Evolutionary conservation across 2,888 invertebrate species (phyloP).

Genomic region (Ctena decussata): DNA sequence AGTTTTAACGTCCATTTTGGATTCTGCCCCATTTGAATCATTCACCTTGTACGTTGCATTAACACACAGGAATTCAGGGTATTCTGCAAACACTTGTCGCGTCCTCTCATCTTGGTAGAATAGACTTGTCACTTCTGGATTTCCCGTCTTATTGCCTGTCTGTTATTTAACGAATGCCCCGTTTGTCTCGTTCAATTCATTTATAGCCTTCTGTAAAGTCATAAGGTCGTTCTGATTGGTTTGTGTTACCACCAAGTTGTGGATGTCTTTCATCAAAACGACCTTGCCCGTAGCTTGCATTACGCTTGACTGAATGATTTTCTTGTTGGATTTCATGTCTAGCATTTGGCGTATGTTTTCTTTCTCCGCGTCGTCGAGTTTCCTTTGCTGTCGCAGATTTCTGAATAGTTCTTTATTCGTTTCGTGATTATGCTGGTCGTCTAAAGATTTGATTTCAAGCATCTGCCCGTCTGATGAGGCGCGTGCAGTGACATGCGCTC

Average conservation of each 20-base stretch:
- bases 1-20: not conserved
- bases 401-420: slow-evolving; percentile 5
- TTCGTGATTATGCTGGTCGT: slow-evolving; percentile 26
- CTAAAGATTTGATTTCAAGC: slow-evolving; percentile 11
- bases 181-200: slow-evolving; percentile 15
- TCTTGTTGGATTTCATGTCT: slow-evolving; percentile 25
- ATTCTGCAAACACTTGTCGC: not conserved
- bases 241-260: slow-evolving; percentile 7
- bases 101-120: slow-evolving; percentile 29
- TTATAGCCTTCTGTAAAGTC: slow-evolving; percentile 14
- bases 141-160: not conserved
- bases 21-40: not conserved
- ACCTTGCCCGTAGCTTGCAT: slow-evolving; percentile 21
- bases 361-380: not conserved
- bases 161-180: slow-evolving; percentile 31
- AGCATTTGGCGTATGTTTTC: slow-evolving; percentile 14
- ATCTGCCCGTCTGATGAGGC: slow-evolving; percentile 21
- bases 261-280: slow-evolving; percentile 25
- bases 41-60: slow-evolving; percentile 39
- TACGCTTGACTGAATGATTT: not conserved
- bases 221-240: slow-evolving; percentile 10
- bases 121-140: slow-evolving; percentile 26
- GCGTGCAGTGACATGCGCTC: not conserved
- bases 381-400: slow-evolving; percentile 7
- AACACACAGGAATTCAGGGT: slow-evolving; percentile 30